Percentiles rank a stretch among this genome's conserved stretches.
Evolutionary conservation across 1,140 invertebrate species (phyloP).

Genomic region (Neocloeon triangulifer): DNA sequence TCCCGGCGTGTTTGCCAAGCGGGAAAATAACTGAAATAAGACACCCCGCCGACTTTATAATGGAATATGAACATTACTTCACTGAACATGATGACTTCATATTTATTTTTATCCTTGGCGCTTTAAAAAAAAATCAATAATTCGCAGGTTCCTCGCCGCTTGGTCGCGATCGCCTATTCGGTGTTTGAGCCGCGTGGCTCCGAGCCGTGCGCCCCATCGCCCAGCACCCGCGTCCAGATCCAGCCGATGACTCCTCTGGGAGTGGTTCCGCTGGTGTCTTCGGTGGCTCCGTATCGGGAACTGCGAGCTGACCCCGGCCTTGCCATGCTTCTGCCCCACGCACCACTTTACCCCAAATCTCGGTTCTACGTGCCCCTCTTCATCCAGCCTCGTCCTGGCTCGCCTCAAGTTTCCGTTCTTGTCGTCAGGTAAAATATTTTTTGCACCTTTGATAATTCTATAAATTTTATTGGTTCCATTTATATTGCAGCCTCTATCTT

Average conservation of each 20-base stretch:
- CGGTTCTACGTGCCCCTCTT: constrained; percentile 68
- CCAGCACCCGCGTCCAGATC: constrained; percentile 43
- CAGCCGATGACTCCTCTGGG: constrained; percentile 49
- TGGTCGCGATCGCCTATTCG: constrained; percentile 58
- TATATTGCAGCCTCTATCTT: too few relatives aligned
- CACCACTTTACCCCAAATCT: constrained; percentile 67
- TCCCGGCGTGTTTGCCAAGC: too few relatives aligned
- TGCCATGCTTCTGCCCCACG: constrained; percentile 65
- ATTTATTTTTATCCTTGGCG: too few relatives aligned
- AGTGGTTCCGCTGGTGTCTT: constrained; percentile 43
- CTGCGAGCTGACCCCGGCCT: constrained; percentile 53
- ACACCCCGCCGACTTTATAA: too few relatives aligned
- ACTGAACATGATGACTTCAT: too few relatives aligned
- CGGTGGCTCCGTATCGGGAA: constrained; percentile 59
- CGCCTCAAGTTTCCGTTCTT: constrained; percentile 41
- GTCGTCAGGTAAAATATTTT: constrained; percentile 69
- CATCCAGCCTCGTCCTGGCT: constrained; percentile 34
- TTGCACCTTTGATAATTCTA: too few relatives aligned
- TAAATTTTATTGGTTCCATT: too few relatives aligned
- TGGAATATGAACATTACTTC: too few relatives aligned
- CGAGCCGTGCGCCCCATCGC: constrained; percentile 10
- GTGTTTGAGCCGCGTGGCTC: constrained; percentile 41
- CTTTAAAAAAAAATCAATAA: too few relatives aligned
- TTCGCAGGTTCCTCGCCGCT: constrained; percentile 38
- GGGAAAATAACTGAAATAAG: too few relatives aligned